A percentile compares a stretch with the other conserved stretches of the same genome.
Conservation (phyloP, 2,888 invertebrate genomes). For the Scaptomyza tumidula region DNA sequence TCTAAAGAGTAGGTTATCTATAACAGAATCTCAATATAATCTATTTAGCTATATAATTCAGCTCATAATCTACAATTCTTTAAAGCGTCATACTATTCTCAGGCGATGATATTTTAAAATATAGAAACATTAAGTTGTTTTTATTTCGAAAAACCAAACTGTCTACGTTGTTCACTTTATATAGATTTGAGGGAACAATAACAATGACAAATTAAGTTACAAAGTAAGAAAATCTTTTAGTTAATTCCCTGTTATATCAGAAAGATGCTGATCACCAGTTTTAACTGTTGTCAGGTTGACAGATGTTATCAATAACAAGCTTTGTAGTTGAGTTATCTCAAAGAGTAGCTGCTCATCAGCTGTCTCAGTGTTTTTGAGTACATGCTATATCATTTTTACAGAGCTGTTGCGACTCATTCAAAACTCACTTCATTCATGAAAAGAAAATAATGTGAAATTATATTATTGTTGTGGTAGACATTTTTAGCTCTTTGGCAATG, state of each 20-base stretch:
- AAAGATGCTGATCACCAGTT: slow-evolving; percentile 38
- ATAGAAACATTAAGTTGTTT: not conserved
- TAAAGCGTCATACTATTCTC: not conserved
- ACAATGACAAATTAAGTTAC: slow-evolving; percentile 6
- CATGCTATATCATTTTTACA: slow-evolving; percentile 11
- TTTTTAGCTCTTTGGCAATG: slow-evolving; percentile 51
- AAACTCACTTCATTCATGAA: slow-evolving; percentile 42
- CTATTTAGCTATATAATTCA: too few species aligned
- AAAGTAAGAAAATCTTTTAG: not conserved
- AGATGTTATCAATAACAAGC: slow-evolving; percentile 9
- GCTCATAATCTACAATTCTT: too few species aligned
- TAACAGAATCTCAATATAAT: too few species aligned
- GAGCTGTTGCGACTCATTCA: slow-evolving; percentile 21
- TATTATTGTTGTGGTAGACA: slow-evolving; percentile 29
- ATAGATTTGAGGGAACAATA: slow-evolving; percentile 3
- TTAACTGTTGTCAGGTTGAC: slow-evolving; percentile 28
- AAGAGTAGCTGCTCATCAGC: slow-evolving; percentile 24
- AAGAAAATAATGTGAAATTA: slow-evolving; percentile 61
- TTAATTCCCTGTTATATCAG: slow-evolving; percentile 18
- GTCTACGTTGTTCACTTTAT: not conserved
- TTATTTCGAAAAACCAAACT: not conserved
- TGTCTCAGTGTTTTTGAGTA: slow-evolving; percentile 11
- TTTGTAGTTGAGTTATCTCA: slow-evolving; percentile 22
- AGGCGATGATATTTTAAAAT: not conserved
- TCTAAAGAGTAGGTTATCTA: too few species aligned